Evolutionary conservation across 2,113 vertebrate species (phyloP), one percentile per base, ranked within the genome.

Genomic region (Eudorcas thomsonii): DNA sequence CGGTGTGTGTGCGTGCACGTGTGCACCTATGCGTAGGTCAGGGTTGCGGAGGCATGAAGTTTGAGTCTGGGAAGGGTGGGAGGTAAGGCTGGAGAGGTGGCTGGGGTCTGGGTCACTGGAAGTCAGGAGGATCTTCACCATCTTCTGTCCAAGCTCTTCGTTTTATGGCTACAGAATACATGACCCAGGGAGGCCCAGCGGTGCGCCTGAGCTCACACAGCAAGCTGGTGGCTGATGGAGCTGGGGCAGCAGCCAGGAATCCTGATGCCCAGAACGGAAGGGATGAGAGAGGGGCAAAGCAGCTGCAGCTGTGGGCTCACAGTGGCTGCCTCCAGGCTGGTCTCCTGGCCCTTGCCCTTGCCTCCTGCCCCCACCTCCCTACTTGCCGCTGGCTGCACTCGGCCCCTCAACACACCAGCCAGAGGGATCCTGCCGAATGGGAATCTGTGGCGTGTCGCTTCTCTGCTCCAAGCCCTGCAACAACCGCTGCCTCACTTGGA

Each of bases 1-100:
- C 1, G 3, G 54, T 19, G 43, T 11, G 28, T 1, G 23, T 16
- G 11, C 8, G 19, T 21, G 28, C 1, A 15, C 4, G 3, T 1
- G 30, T 13, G 45, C 4, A n/a, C 19, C 43, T 45, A 26, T 30
- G 77, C 14, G 28, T 17, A 57, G 55, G 9, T 80, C 78, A 33
- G 39, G 30, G 87, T 6, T 15, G 4, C 77, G 13, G 91, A 21
- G 48, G 71, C 23, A 1, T 64, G 83, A 80, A 36, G 89, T 60
- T 90, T 39, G 26, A 90, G 92, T 85, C 52, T 28, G 33, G 45
- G 74, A 78, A 62, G 64, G 59, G 71, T 0, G 12, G 88, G 52
- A 43, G 36, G 57, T 11, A 52, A 45, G 60, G 64, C 93, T 28
- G 25, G 54, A 54, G 80, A 92, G 84, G 71, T 33, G 43, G n/a